Evolutionary conservation across 1,140 invertebrate species (phyloP).

Genomic region (Habropoda laboriosa): DNA sequence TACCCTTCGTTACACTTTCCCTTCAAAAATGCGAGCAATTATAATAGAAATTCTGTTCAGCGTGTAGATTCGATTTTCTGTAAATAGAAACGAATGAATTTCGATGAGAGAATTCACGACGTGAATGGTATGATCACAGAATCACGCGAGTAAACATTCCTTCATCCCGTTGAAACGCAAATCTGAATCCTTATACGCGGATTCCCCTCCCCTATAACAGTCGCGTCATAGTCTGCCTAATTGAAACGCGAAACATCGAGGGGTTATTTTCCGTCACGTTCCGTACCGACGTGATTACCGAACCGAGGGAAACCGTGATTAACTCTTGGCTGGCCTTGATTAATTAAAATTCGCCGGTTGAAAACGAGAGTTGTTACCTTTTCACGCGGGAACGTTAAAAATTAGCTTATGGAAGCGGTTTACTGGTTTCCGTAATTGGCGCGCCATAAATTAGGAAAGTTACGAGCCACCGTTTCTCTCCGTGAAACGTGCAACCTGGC

Average conservation of each 20-base stretch:
- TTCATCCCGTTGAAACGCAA: background rate
- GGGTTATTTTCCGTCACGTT: background rate
- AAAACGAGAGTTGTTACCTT: background rate
- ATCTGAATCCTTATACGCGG: background rate
- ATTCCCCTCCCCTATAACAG: background rate
- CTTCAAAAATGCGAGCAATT: no score
- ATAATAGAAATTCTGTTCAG: no score
- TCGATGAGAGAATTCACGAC: no score
- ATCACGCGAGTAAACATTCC: background rate
- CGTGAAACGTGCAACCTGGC: no score
- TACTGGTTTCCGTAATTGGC: constrained; percentile 7
- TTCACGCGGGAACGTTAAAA: background rate
- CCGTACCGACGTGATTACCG: background rate
- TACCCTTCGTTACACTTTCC: no score
- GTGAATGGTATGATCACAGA: background rate
- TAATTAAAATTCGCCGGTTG: constrained; percentile 28
- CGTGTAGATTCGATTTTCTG: no score
- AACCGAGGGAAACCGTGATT: background rate
- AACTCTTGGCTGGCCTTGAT: background rate
- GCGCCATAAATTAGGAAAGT: constrained; percentile 25
- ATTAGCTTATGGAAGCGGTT: background rate
- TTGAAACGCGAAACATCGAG: background rate
- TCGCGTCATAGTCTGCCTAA: background rate
- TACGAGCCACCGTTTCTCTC: background rate
- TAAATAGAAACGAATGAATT: no score